Evolutionary conservation across 1,140 invertebrate genomes (phyloP).

Genomic region (Pseudomyrmex sp.): DNA sequence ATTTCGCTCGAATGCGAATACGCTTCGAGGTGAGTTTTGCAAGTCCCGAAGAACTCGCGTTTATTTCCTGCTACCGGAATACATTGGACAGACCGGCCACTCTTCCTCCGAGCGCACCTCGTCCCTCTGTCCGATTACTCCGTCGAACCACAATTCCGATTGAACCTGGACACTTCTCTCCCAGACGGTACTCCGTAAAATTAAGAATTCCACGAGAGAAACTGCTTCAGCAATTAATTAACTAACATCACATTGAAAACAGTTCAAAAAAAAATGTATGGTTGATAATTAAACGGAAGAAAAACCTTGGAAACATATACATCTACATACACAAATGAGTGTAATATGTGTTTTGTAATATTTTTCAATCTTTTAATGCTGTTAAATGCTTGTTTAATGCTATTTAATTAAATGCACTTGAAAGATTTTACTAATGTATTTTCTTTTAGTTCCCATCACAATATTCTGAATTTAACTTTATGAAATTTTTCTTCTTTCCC

Average conservation of each 20-base stretch:
- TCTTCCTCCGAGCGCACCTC: constrained; percentile 4
- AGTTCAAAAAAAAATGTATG: not conserved
- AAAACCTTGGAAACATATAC: not conserved
- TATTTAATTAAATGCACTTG: no score
- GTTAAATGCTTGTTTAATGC: not conserved
- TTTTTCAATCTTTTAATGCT: not conserved
- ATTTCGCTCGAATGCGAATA: constrained; percentile 1
- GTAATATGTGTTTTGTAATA: not conserved
- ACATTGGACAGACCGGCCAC: constrained; percentile 20
- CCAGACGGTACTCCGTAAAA: constrained; percentile 7
- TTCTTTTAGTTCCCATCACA: no score
- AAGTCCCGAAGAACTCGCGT: constrained; percentile 50
- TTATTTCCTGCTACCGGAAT: constrained; percentile 52
- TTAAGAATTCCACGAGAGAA: not conserved
- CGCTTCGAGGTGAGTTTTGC: constrained; percentile 16
- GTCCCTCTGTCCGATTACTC: constrained; percentile 32
- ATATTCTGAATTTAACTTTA: not conserved
- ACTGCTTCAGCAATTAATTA: not conserved
- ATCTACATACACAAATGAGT: not conserved
- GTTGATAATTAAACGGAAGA: not conserved
- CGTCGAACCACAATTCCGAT: constrained; percentile 25
- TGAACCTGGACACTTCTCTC: not conserved
- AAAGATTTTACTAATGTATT: no score
- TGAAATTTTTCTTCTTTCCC: not conserved
- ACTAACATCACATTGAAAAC: not conserved